phyloP scores from a whole-genome alignment of 1,140 invertebrate species.

The Drosophila cardini region DNA sequence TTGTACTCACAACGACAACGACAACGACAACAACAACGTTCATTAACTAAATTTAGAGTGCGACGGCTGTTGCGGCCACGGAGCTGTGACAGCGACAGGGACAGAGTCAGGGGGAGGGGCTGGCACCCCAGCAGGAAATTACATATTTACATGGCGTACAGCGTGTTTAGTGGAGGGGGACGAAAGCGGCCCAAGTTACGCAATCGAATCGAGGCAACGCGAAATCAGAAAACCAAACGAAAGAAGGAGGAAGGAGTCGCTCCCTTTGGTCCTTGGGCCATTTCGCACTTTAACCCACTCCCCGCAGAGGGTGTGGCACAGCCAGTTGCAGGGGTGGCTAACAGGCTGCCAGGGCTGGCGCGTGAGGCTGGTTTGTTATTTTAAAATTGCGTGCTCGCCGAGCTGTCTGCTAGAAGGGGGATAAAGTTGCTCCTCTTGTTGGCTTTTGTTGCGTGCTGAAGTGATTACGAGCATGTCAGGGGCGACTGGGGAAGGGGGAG shows the following conservation, averaged over 20 bases:
- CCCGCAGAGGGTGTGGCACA: constrained; percentile 27
- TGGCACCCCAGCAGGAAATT: constrained; percentile 64
- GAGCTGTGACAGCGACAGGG: background rate
- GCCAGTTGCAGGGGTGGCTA: background rate
- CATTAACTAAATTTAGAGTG: constrained; percentile 83
- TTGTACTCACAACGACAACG: constrained; percentile 24
- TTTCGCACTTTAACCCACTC: constrained; percentile 59
- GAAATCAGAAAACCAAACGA: constrained; percentile 56
- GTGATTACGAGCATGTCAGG: constrained; percentile 51
- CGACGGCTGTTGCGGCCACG: constrained; percentile 64
- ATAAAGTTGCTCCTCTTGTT: constrained; percentile 33
- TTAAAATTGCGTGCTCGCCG: constrained; percentile 73
- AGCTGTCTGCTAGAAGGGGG: constrained; percentile 5
- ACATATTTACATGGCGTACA: constrained; percentile 64
- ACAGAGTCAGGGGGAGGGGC: background rate
- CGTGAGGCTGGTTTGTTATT: constrained; percentile 73
- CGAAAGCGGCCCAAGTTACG: constrained; percentile 58
- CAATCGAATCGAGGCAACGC: constrained; percentile 63
- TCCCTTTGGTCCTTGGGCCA: constrained; percentile 55
- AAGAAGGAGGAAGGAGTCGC: background rate
- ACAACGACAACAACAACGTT: constrained; percentile 53
- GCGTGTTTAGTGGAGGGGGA: constrained; percentile 1
- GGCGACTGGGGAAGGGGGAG: background rate
- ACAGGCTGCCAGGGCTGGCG: constrained; percentile 36
- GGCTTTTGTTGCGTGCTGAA: constrained; percentile 64